A percentile compares a stretch with the other conserved stretches of the same genome.
Conservation (phyloP, 2,113 vertebrate species). For the Mellivora capensis region DNA sequence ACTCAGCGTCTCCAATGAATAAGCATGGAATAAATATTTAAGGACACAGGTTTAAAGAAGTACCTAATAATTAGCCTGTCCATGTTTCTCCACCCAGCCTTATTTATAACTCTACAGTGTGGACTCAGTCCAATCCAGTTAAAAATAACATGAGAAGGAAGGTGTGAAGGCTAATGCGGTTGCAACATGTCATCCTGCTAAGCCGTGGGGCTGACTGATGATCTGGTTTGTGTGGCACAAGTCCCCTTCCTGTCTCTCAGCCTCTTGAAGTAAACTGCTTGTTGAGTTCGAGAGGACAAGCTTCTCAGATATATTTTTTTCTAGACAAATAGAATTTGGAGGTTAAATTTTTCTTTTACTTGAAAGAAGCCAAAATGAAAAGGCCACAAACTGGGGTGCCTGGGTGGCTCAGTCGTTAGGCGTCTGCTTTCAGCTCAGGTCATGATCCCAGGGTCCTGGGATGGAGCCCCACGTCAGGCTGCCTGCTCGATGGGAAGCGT, state of each 20-base stretch:
- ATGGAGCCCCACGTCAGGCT: no score
- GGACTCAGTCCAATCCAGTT: neutral
- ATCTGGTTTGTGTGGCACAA: neutral
- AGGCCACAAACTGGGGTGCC: neutral
- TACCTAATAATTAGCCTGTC: neutral
- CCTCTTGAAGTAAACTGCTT: neutral
- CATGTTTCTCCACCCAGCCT: neutral
- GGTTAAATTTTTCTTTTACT: neutral
- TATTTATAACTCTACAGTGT: slow-evolving; percentile 44
- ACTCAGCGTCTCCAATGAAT: neutral
- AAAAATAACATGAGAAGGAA: slow-evolving; percentile 14
- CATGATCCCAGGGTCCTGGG: no score
- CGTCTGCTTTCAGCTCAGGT: no score
- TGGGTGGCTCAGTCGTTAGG: no score
- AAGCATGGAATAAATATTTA: neutral
- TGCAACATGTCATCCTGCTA: neutral
- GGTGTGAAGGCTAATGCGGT: neutral
- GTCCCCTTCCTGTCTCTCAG: neutral
- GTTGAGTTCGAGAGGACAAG: neutral
- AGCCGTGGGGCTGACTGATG: neutral
- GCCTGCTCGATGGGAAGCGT: no score
- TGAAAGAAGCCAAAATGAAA: neutral
- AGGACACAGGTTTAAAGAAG: slow-evolving; percentile 6
- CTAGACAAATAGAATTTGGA: neutral
- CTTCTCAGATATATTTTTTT: neutral